A percentile compares a stretch with the other conserved stretches of the same genome.
These are phyloP conservation scores for Hystrix cristata DNA, from an alignment of 2,113 vertebrate genomes.

Conservation along the genomic window DNA sequence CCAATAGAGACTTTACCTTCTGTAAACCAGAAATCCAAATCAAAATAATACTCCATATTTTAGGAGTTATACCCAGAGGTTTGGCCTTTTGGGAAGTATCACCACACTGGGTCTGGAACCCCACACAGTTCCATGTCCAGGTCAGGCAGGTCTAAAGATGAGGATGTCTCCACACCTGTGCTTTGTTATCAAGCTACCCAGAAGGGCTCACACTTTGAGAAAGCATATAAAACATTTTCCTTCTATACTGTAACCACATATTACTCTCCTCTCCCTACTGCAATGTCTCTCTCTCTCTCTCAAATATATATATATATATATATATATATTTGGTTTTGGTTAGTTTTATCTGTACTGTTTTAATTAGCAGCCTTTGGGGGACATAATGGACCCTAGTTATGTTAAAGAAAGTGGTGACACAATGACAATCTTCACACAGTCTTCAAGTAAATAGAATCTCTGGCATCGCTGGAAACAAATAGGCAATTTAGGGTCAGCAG, in stretches of 20 bases:
- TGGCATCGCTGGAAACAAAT: conserved; percentile 67
- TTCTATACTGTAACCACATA: not conserved
- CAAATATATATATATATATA: too few species aligned
- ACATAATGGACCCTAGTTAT: conserved; percentile 25
- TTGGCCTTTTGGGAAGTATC: not conserved
- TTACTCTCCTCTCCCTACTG: too few species aligned
- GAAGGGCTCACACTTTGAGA: not conserved
- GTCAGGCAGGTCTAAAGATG: not conserved
- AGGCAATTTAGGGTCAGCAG: conserved; percentile 63
- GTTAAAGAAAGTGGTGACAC: conserved; percentile 18
- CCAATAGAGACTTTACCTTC: not conserved
- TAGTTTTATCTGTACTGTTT: not conserved
- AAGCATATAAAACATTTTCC: not conserved
- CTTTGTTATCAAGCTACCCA: not conserved
- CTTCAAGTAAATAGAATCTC: conserved; percentile 83
- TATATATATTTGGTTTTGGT: not conserved
- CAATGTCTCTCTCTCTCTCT: not conserved
- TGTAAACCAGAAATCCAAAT: not conserved
- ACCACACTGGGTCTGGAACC: not conserved
- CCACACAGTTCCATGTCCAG: not conserved
- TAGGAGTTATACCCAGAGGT: not conserved
- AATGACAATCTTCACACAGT: conserved; percentile 74
- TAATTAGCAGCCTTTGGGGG: conserved; percentile 59
- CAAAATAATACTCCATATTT: not conserved
- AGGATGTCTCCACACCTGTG: rapidly evolving